Base-by-base conservation (phyloP, 2,888 invertebrate genomes). In the Clivina fossor region DNA sequence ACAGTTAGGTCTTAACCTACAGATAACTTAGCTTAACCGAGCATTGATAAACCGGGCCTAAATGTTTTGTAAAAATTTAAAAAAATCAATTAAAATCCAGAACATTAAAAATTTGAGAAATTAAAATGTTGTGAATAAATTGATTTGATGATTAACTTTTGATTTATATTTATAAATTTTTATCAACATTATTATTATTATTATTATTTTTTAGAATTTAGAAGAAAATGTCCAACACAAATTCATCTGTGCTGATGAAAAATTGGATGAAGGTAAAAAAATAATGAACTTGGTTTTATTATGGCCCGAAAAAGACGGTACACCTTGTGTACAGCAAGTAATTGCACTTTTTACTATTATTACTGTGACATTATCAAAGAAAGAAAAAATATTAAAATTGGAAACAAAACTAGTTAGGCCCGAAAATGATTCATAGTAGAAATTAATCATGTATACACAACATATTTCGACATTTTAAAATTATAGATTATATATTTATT, bases 321-420 rank as follows among this genome's bases (percentile, higher is more conserved):
- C 59, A 51, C 33, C 44, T 13, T 46, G 19, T 11, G 58, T 64
- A 9, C 56, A 62, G 18, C 64, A 71, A 40, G 46, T 63, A 5
- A 64, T 69, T 9, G 70, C 73, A 60, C 62, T 73, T 40, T 74
- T 74, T 58, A 64, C 69, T 8, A 46, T 69, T 7, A 65, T 74
- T 3, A 68, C 65, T 56, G 67, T 74, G 3, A 59, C 61, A 43
- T 62, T 74, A 33, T 61, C 57, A 22, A 63, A 68, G 37, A 66
- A 67, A 48, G 62, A 62, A 2, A 68, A 68, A 51, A 64, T 64
- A 1, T 67, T 69, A 44, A 71, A 69, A 60, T 59, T 74, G 49
- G 66, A 71, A 38, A 71, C 66, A 2, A 63, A 58, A 51, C 60
- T 74, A 28, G 26, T 70, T 1, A 62, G 70, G 43, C 72, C 73